Evolutionary conservation across 2,113 vertebrate genomes (phyloP).

Genomic region (Ammospiza nelsoni): DNA sequence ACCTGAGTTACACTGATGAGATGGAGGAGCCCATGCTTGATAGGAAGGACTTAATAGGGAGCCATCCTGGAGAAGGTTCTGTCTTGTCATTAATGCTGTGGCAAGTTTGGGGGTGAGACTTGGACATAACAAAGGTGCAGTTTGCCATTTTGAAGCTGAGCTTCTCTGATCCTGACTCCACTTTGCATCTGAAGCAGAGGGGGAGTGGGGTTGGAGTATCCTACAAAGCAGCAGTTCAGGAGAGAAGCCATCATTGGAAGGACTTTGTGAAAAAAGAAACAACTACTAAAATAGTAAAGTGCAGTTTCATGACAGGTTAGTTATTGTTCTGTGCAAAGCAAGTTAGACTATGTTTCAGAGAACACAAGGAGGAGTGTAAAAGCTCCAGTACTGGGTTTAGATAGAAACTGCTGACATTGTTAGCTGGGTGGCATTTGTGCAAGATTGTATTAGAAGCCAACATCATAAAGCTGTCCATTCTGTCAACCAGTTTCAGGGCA

Average conservation of each 20-base stretch:
- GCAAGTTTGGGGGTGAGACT: not conserved
- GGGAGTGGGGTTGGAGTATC: not conserved
- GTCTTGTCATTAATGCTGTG: not conserved
- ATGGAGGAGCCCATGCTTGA: not conserved
- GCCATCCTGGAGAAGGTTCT: not conserved
- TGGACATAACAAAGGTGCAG: not conserved
- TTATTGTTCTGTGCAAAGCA: not conserved
- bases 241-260: not conserved
- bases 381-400: not conserved
- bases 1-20: not conserved
- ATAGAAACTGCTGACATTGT: not conserved
- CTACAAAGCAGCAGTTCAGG: not conserved
- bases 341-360: not conserved
- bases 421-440: not conserved
- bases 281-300: not conserved
- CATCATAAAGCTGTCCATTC: constrained; percentile 20
- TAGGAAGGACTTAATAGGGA: not conserved
- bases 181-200: not conserved
- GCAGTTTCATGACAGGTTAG: not conserved
- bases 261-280: not conserved
- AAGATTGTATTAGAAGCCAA: constrained; percentile 1
- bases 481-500: constrained; percentile 13
- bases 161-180: not conserved
- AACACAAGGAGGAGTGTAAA: not conserved
- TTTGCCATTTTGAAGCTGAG: not conserved